Conservation (phyloP, 2,888 invertebrate species). For the Asteroscopus sphinx region DNA sequence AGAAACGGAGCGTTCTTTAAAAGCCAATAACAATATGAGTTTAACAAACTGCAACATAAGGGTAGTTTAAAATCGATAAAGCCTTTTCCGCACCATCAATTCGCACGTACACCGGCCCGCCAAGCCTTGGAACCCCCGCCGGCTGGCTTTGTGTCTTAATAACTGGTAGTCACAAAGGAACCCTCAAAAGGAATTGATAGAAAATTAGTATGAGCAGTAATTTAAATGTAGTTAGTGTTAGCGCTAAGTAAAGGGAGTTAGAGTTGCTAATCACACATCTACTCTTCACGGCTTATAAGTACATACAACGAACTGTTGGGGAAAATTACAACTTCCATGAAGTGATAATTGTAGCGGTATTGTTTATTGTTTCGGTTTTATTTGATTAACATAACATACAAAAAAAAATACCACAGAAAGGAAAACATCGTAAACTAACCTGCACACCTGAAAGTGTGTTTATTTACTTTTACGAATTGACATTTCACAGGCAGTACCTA, state of each 20-base stretch:
- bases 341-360: constrained; percentile 15
- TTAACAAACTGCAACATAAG: constrained; percentile 76
- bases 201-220: constrained; percentile 73
- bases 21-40: constrained; percentile 80
- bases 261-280: constrained; percentile 36
- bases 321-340: constrained; percentile 11
- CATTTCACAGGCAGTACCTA: too few species aligned
- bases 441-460: too few species aligned
- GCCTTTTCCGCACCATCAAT: constrained; percentile 77
- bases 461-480: too few species aligned
- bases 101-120: constrained; percentile 64
- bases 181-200: constrained; percentile 78
- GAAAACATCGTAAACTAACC: too few species aligned
- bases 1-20: constrained; percentile 58
- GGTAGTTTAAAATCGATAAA: constrained; percentile 80
- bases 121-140: constrained; percentile 59
- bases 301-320: neutral
- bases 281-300: constrained; percentile 29
- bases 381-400: too few species aligned
- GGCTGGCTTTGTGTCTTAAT: constrained; percentile 76
- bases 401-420: too few species aligned
- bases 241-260: constrained; percentile 31
- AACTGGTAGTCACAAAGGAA: constrained; percentile 73
- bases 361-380: too few species aligned
- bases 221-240: constrained; percentile 49